A percentile compares a stretch with the other conserved stretches of the same genome.
Evolutionary conservation across 1,140 invertebrate genomes (phyloP).

Genomic region (Muscidifurax raptorellus): DNA sequence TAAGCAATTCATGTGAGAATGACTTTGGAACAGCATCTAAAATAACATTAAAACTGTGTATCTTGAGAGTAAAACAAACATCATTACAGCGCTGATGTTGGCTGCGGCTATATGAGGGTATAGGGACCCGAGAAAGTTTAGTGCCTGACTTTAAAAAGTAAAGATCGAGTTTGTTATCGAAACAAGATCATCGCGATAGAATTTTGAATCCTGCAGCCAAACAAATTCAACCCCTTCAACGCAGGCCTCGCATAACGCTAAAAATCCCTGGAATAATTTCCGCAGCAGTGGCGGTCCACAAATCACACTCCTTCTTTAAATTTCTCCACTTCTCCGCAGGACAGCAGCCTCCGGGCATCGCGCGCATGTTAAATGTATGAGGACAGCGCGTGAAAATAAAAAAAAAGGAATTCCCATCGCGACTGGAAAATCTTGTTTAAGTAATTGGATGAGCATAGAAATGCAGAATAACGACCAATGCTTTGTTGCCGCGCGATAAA

Average conservation of each 20-base stretch:
- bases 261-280: too few relatives aligned
- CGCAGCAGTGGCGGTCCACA: too few relatives aligned
- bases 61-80: too few relatives aligned
- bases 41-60: not conserved
- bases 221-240: too few relatives aligned
- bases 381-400: not conserved
- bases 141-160: too few relatives aligned
- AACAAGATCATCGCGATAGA: not conserved
- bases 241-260: too few relatives aligned
- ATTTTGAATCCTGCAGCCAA: too few relatives aligned
- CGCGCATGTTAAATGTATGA: conserved; percentile 7
- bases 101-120: too few relatives aligned
- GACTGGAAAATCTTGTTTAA: conserved; percentile 37
- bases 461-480: conserved; percentile 61
- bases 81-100: too few relatives aligned
- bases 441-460: conserved; percentile 52
- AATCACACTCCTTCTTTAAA: too few relatives aligned
- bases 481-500: conserved; percentile 61
- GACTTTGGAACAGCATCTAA: not conserved
- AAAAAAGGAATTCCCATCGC: not conserved
- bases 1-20: not conserved
- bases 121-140: too few relatives aligned
- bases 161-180: too few relatives aligned
- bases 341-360: not conserved
- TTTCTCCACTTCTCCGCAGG: not conserved